Percentiles rank a stretch among this genome's conserved stretches.
phyloP scores from a whole-genome alignment of 2,113 vertebrate species.

The Nothoprocta perdicaria region DNA sequence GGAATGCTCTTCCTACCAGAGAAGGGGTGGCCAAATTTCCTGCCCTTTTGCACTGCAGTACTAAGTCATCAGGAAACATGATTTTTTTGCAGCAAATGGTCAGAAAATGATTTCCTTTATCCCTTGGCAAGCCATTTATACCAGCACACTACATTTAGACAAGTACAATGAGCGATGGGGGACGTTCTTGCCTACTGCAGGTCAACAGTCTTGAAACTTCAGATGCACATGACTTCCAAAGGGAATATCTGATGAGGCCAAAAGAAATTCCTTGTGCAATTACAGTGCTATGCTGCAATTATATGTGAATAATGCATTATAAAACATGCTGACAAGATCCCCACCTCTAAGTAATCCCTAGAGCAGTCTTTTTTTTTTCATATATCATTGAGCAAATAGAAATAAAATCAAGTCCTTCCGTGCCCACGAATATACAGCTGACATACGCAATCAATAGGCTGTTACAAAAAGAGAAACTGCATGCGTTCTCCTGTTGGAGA shows the following conservation, averaged over 20 bases:
- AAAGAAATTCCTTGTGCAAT: neutral
- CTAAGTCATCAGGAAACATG: neutral
- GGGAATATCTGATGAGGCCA: neutral
- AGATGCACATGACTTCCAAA: neutral
- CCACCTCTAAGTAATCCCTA: neutral
- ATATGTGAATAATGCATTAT: neutral
- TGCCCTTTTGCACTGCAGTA: neutral
- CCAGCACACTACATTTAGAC: neutral
- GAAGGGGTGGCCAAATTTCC: neutral
- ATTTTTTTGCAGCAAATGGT: neutral
- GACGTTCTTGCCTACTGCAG: neutral
- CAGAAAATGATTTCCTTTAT: neutral
- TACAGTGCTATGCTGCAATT: neutral
- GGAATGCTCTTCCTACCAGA: neutral
- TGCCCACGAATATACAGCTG: neutral
- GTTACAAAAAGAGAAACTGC: conserved; percentile 27
- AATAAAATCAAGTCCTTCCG: conserved; percentile 54
- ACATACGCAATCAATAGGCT: conserved; percentile 33
- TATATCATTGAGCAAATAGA: conserved; percentile 8
- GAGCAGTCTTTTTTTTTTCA: conserved; percentile 30
- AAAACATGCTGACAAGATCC: conserved; percentile 20
- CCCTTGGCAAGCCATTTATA: neutral
- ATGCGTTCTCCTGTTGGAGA: neutral
- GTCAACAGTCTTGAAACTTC: neutral
- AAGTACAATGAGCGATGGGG: neutral